Conservation (phyloP, 2,797 vertebrate genomes). For the Nothura maculosa region DNA sequence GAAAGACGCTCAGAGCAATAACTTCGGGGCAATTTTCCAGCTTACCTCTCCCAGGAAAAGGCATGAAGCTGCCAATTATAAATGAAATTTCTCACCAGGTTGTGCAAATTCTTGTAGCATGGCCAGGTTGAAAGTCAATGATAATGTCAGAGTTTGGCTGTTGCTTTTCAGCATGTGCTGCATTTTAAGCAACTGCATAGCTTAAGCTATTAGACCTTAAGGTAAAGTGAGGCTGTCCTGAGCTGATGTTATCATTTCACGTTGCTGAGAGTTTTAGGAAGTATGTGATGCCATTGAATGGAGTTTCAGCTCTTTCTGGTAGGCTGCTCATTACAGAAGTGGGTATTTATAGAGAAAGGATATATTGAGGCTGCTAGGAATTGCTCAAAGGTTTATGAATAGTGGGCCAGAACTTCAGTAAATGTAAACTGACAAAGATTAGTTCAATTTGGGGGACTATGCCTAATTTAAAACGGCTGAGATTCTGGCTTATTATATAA, state of each 20-base stretch:
- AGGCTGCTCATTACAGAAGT: constrained; percentile 29
- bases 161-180: background rate
- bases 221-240: background rate
- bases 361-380: constrained; percentile 9
- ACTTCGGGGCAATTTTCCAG: background rate
- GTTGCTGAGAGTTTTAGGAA: background rate
- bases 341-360: constrained; percentile 11
- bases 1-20: background rate
- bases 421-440: constrained; percentile 12
- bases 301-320: background rate
- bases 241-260: background rate
- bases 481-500: constrained; percentile 38
- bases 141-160: background rate
- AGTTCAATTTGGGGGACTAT: background rate
- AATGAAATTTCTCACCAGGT: background rate
- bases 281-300: background rate
- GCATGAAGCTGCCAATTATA: background rate
- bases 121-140: constrained; percentile 7
- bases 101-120: background rate
- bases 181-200: background rate
- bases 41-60: background rate
- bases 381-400: constrained; percentile 21
- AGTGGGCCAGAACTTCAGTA: background rate
- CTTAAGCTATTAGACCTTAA: background rate
- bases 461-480: constrained; percentile 25